These are phyloP conservation scores for Corythaeola cristata DNA, from an alignment of 2,113 vertebrate genomes.

Conservation along the genomic window DNA sequence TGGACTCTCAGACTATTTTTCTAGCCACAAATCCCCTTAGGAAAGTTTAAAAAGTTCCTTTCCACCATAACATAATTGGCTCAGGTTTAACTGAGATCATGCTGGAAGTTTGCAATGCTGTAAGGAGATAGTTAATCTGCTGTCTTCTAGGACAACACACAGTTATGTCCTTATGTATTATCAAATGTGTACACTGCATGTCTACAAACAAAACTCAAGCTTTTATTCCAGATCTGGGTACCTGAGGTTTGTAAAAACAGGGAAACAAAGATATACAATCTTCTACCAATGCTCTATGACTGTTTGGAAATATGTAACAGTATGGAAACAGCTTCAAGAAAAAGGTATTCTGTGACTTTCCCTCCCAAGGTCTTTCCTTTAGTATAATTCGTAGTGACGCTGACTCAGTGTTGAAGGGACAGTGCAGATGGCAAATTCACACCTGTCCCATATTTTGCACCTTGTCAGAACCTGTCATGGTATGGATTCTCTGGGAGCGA, in stretches of 20 bases:
- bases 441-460: slow-evolving; percentile 37
- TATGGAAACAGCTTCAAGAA: background rate
- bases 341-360: background rate
- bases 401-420: background rate
- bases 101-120: background rate
- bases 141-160: background rate
- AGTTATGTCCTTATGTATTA: background rate
- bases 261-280: background rate
- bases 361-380: background rate
- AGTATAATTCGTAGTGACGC: slow-evolving; percentile 19
- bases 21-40: background rate
- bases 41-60: background rate
- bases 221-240: background rate
- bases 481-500: slow-evolving; percentile 7
- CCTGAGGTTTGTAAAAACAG: background rate
- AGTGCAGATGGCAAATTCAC: slow-evolving; percentile 37
- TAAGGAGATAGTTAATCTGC: background rate
- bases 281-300: background rate
- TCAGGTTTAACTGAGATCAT: background rate
- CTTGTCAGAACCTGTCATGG: slow-evolving; percentile 33
- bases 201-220: background rate
- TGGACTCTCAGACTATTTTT: background rate
- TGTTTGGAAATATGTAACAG: background rate
- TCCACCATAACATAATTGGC: background rate
- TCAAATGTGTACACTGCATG: background rate